Evolutionary conservation across 2,888 invertebrate genomes (phyloP).

Genomic region (Eupelmus urozonus): DNA sequence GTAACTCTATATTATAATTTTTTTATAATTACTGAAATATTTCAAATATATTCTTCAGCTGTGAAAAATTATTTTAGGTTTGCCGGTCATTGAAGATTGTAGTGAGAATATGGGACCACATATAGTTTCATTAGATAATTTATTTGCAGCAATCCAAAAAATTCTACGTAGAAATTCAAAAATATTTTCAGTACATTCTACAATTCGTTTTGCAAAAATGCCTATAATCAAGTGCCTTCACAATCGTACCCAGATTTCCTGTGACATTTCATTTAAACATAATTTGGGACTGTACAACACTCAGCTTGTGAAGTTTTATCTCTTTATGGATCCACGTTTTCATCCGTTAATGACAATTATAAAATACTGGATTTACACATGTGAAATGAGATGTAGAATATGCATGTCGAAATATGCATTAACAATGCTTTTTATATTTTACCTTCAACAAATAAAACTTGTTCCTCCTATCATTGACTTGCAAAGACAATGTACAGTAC

Average conservation of each 20-base stretch:
- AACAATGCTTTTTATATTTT: constrained; percentile 83
- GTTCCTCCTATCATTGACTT: constrained; percentile 80
- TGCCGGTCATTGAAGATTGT: constrained; percentile 13
- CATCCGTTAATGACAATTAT: constrained; percentile 81
- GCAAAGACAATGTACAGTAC: constrained; percentile 69
- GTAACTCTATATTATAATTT: constrained; percentile 61
- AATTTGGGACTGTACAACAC: constrained; percentile 86
- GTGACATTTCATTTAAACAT: constrained; percentile 87
- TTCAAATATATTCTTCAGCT: no score
- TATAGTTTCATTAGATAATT: not conserved
- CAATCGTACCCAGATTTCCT: constrained; percentile 80
- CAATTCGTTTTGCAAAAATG: constrained; percentile 85
- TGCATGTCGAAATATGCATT: constrained; percentile 85
- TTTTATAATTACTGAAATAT: not conserved
- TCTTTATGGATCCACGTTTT: constrained; percentile 81
- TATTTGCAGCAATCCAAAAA: constrained; percentile 67
- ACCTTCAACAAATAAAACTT: constrained; percentile 81
- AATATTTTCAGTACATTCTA: constrained; percentile 80
- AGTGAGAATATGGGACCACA: constrained; percentile 28
- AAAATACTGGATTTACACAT: constrained; percentile 84
- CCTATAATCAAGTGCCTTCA: constrained; percentile 88
- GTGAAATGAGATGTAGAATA: constrained; percentile 76
- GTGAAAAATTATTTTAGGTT: constrained; percentile 48
- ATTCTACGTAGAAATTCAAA: constrained; percentile 74
- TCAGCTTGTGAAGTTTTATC: constrained; percentile 81